A percentile compares a stretch with the other conserved stretches of the same genome.
phyloP scores from a whole-genome alignment of 1,140 invertebrate genomes.

The Hesperophylax magnus region DNA sequence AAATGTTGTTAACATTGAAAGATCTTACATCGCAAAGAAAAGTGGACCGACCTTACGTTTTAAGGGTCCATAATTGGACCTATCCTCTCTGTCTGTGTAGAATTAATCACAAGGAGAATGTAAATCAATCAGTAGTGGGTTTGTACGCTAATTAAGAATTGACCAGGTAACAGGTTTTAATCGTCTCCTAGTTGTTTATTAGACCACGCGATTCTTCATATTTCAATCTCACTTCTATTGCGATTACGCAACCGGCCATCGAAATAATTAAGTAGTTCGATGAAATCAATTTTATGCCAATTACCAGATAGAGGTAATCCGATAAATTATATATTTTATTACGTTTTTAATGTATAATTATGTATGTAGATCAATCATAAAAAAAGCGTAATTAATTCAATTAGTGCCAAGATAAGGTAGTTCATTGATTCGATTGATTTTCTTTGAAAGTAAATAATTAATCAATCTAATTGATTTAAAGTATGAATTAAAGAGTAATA shows the following conservation, averaged over 20 bases:
- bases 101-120: conserved; percentile 19
- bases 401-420: background rate
- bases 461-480: too few relatives aligned
- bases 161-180: conserved; percentile 11
- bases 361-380: conserved; percentile 1
- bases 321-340: too few relatives aligned
- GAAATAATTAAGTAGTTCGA: conserved; percentile 1
- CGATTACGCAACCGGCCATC: background rate
- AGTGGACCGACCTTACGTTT: background rate
- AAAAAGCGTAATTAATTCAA: background rate
- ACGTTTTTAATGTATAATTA: background rate
- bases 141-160: background rate
- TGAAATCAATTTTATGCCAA: too few relatives aligned
- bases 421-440: too few relatives aligned
- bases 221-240: background rate
- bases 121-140: conserved; percentile 26
- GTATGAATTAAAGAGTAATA: too few relatives aligned
- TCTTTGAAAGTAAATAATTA: too few relatives aligned
- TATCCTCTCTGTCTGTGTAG: background rate
- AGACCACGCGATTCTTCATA: background rate
- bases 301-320: too few relatives aligned
- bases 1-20: too few relatives aligned
- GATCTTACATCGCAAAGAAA: too few relatives aligned
- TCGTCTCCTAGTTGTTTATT: background rate
- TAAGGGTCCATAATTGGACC: conserved; percentile 16